These are phyloP conservation scores for Fopius arisanus DNA, from an alignment of 1,140 invertebrate species.

Conservation along the genomic window DNA sequence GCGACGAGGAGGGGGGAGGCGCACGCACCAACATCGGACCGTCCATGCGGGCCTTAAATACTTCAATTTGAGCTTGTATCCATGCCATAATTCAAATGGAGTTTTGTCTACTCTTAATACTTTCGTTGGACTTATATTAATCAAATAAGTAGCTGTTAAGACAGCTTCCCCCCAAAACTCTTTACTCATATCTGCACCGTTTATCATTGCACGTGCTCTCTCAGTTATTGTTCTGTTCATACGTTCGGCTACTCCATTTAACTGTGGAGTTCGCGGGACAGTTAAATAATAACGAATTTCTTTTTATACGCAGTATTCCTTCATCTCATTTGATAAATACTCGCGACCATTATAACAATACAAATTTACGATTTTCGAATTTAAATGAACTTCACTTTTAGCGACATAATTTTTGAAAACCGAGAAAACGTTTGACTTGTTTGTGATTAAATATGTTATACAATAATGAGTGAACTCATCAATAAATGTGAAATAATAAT, in stretches of 20 bases:
- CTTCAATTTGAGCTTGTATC: constrained; percentile 56
- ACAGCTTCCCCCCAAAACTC: constrained; percentile 59
- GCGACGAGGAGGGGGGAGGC: no score
- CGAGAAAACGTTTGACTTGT: constrained; percentile 29
- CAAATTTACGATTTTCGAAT: constrained; percentile 7
- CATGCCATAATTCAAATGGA: no score
- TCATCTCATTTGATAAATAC: constrained; percentile 20
- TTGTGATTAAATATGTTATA: constrained; percentile 27
- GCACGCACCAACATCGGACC: no score
- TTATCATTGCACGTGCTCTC: no score
- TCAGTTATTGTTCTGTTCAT: constrained; percentile 59
- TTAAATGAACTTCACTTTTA: no score
- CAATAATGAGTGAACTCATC: no score
- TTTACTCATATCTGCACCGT: constrained; percentile 42
- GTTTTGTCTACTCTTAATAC: constrained; percentile 44
- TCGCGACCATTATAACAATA: constrained; percentile 10
- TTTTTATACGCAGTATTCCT: constrained; percentile 13
- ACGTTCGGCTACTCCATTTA: constrained; percentile 45
- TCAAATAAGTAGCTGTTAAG: constrained; percentile 43
- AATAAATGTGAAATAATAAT: constrained; percentile 34
- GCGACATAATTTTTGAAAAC: constrained; percentile 16
- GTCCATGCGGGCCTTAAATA: no score
- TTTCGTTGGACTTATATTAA: constrained; percentile 47
- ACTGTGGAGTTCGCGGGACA: neutral
- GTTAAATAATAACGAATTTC: constrained; percentile 23